Evolutionary conservation across 2,113 vertebrate species (phyloP), one percentile per base, ranked within the genome.

Genomic region (Limnothrissa miodon): DNA sequence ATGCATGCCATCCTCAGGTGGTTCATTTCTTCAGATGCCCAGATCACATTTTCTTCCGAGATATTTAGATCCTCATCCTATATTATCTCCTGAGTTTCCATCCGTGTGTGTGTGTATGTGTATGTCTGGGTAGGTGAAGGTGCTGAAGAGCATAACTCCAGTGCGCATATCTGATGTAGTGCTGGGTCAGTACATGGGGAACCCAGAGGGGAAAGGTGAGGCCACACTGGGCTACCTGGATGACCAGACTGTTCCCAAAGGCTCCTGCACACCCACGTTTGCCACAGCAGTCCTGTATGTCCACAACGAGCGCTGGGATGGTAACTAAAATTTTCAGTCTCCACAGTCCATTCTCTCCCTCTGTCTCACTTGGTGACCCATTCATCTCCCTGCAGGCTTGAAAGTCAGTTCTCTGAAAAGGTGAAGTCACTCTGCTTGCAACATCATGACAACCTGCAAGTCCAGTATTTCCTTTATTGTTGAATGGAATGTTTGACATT

Each of bases 221-320:
- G 95, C 95, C n/a, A 93, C 92, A 81, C 92, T 94, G 79, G 95
- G 96, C 19, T 98, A 98, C 84, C 89, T 96, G 1, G 97, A 98
- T 0, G 97, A 98, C 85, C 89, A 94, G 85, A 98, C 97, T 0
- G 97, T 98, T 23, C 97, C 97, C 70, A 91, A 83, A 39, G 96
- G 95, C 25, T 98, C 97, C 15, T 93, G 87, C 84, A 97, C 97
- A 0, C 93, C 97, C 87, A 98, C 97, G n/a, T 98, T 96, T 45
- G 95, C 96, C 36, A 93, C 95, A 0, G 95, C 90, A 0, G 95
- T 97, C 33, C 93, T 98, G 9, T 96, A 97, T 0, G 96, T 98
- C 74, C 93, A 95, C 83, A 98, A 98, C 0, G 96, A 98, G 87
- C 92, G 97, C 81, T 98, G 97, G 97, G 96, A 98, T 0, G 97